Evolutionary conservation across 2,888 invertebrate species (phyloP).

Genomic region (Orchestes rusci): DNA sequence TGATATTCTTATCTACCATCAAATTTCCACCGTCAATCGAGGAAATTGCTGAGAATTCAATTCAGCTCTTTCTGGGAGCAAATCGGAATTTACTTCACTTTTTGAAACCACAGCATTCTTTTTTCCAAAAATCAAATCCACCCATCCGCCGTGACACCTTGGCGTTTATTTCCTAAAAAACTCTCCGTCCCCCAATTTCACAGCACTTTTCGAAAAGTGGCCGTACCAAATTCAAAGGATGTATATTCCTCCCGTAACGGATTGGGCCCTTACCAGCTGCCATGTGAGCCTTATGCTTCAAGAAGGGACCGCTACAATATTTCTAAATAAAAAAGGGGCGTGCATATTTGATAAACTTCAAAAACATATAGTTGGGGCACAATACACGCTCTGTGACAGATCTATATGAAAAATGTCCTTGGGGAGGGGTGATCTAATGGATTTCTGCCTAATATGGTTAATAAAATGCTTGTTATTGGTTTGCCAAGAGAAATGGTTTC

Average conservation of each 20-base stretch:
- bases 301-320: conserved; percentile 29
- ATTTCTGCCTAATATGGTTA: conserved; percentile 20
- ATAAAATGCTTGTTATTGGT: conserved; percentile 18
- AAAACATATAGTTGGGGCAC: conserved; percentile 27
- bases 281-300: conserved; percentile 26
- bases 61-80: too few species aligned
- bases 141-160: too few species aligned
- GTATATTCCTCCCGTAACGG: conserved; percentile 29
- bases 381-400: conserved; percentile 13
- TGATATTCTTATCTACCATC: too few species aligned
- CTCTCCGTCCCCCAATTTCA: too few species aligned
- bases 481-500: too few species aligned
- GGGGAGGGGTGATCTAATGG: conserved; percentile 19
- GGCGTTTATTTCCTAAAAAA: too few species aligned
- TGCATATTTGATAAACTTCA: conserved; percentile 31
- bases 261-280: conserved; percentile 27
- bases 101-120: too few species aligned
- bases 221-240: conserved; percentile 21
- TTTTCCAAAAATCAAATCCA: too few species aligned
- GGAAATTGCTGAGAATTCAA: too few species aligned
- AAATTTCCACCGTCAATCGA: too few species aligned
- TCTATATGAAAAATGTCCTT: conserved; percentile 19
- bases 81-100: too few species aligned
- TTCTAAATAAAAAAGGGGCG: conserved; percentile 33
- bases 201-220: conserved; percentile 16